Evolutionary conservation across 2,888 invertebrate species (phyloP).

Genomic region (Papilio demoleus): DNA sequence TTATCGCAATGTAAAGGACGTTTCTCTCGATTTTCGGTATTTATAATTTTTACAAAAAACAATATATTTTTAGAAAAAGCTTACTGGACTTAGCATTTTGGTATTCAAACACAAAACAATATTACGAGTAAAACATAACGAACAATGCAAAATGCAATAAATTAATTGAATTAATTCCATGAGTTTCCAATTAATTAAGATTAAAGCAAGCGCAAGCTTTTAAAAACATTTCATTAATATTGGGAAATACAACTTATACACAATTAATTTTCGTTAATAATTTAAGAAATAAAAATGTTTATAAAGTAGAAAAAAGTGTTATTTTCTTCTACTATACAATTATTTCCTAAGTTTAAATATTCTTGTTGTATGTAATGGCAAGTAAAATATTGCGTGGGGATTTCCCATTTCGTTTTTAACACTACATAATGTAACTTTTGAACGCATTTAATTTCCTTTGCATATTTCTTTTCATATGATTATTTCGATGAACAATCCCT

Average conservation of each 20-base stretch:
- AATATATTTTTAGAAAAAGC: too few relatives aligned
- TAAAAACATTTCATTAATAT: neutral
- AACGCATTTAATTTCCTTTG: too few relatives aligned
- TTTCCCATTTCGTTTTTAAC: neutral
- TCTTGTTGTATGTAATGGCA: neutral
- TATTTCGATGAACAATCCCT: too few relatives aligned
- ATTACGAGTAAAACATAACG: neutral
- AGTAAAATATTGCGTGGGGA: neutral
- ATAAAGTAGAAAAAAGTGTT: too few relatives aligned
- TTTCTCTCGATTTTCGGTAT: neutral
- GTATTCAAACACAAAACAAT: neutral
- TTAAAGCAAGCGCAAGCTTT: neutral
- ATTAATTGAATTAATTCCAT: neutral
- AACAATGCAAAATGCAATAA: neutral
- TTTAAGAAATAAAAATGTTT: too few relatives aligned
- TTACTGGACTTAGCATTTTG: too few relatives aligned
- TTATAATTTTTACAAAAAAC: neutral
- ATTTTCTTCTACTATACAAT: too few relatives aligned
- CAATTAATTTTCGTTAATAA: too few relatives aligned
- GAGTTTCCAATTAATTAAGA: neutral
- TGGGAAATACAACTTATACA: neutral
- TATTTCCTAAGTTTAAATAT: neutral
- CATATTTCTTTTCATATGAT: too few relatives aligned
- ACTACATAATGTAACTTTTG: too few relatives aligned
- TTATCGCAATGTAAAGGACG: neutral